Evolutionary conservation across 2,888 invertebrate genomes (phyloP).

Genomic region (Blera fallax): DNA sequence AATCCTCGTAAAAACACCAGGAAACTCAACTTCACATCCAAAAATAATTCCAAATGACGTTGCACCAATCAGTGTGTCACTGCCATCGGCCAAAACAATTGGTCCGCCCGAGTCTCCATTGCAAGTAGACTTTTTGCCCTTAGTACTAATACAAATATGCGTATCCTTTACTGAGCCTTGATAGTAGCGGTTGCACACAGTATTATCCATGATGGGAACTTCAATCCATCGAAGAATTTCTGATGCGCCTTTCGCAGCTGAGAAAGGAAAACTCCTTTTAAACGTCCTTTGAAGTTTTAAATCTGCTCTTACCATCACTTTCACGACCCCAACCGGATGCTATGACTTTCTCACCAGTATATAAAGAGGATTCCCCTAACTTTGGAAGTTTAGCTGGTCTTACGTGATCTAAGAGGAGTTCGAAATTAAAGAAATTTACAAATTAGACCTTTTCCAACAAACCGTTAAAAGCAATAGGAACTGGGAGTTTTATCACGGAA

Average conservation of each 20-base stretch:
- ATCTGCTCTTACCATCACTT: conserved; percentile 49
- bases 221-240: conserved; percentile 62
- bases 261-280: neutral
- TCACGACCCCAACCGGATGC: conserved; percentile 74
- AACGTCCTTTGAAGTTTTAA: neutral
- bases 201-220: conserved; percentile 75
- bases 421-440: no score
- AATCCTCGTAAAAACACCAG: conserved; percentile 66
- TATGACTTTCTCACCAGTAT: conserved; percentile 47
- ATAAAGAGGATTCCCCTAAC: conserved; percentile 20
- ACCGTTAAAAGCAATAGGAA: conserved; percentile 78
- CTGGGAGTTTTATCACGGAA: conserved; percentile 79
- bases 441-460: conserved; percentile 20
- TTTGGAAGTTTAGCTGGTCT: conserved; percentile 59
- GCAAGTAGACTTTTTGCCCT: conserved; percentile 59
- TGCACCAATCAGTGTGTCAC: conserved; percentile 53
- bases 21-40: conserved; percentile 66
- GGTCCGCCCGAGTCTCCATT: conserved; percentile 71
- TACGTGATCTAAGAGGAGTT: conserved; percentile 45
- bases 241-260: conserved; percentile 63
- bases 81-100: conserved; percentile 54
- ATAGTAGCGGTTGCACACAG: conserved; percentile 74
- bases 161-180: conserved; percentile 63
- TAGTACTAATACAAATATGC: conserved; percentile 70
- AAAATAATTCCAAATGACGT: conserved; percentile 60